Evolutionary conservation across 2,888 invertebrate genomes (phyloP), one percentile per base, ranked within the genome.

Genomic region (Disparrhopalites patrizii): DNA sequence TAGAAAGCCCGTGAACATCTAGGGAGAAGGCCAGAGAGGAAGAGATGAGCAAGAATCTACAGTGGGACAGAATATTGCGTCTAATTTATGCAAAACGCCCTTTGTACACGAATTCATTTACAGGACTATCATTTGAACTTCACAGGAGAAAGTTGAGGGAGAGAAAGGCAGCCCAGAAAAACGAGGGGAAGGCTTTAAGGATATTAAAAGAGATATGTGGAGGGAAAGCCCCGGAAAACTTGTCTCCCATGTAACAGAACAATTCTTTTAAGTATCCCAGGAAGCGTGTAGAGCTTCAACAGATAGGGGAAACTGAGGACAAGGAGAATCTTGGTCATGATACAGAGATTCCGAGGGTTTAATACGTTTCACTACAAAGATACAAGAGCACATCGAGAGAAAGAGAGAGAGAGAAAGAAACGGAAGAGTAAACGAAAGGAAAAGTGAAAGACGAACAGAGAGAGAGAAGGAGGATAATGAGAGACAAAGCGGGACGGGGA

Each of bases 101-200:
- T 57, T 57, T 57, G 57, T 38, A 57, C 52, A 52, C 7, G 52
- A 18, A 57, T 57, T 57, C 57, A 57, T 57, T 38, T 38, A 56
- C 1, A n/a, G 40, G 56, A 36, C 31, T 57, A 23, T 56, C 31
- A 38, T 38, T 56, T n/a, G n/a, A 10, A 23, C 18, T 36, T 56
- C 56, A 28, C 20, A 18, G 33, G 25, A n/a, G n/a, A n/a, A n/a
- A n/a, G n/a, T n/a, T n/a, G n/a, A n/a, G n/a, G n/a, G n/a, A n/a
- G n/a, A n/a, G n/a, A n/a, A n/a, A n/a, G n/a, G n/a, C n/a, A n/a
- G n/a, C n/a, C n/a, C n/a, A n/a, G n/a, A n/a, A n/a, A n/a, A n/a
- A n/a, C 28, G 28, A 54, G 8, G 30, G n/a, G 36, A 33, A 43
- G 43, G 20, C 43, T n/a, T n/a, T n/a, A 43, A 43, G 43, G 43